These are phyloP conservation scores for Ornithorhynchus anatinus DNA, from an alignment of 2,113 vertebrate species.

Conservation along the genomic window DNA sequence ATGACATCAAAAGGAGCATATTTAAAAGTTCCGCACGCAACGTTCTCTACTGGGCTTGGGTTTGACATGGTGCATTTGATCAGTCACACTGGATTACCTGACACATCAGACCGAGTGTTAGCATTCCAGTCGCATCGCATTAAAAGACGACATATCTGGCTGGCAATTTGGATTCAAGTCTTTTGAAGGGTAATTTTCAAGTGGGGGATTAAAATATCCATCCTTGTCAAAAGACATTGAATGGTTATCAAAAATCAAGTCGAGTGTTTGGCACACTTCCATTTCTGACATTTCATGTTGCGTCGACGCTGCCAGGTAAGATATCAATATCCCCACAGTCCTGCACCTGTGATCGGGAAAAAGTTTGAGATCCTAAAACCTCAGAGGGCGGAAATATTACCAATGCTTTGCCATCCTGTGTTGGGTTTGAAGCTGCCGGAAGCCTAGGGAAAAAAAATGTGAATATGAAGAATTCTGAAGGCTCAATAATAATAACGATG, in stretches of 20 bases:
- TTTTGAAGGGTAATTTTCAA: constrained; percentile 61
- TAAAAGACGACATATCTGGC: constrained; percentile 51
- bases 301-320: constrained; percentile 23
- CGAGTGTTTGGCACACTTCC: constrained; percentile 24
- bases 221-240: constrained; percentile 56
- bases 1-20: not conserved
- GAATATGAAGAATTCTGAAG: no score
- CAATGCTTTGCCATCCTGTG: no score
- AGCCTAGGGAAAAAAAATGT: no score
- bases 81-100: constrained; percentile 43
- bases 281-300: not conserved
- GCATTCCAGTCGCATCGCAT: constrained; percentile 58
- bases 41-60: constrained; percentile 27
- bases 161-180: constrained; percentile 56
- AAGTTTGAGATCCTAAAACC: not conserved
- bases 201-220: constrained; percentile 60
- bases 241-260: constrained; percentile 40
- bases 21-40: constrained; percentile 27
- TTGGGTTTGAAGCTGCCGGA: no score
- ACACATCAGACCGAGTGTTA: constrained; percentile 51
- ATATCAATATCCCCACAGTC: constrained; percentile 1
- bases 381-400: no score
- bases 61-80: constrained; percentile 51
- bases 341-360: not conserved
- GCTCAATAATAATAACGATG: no score